phyloP scores from a whole-genome alignment of 64 coral and sea anemone species.

The Trachythela sp. region DNA sequence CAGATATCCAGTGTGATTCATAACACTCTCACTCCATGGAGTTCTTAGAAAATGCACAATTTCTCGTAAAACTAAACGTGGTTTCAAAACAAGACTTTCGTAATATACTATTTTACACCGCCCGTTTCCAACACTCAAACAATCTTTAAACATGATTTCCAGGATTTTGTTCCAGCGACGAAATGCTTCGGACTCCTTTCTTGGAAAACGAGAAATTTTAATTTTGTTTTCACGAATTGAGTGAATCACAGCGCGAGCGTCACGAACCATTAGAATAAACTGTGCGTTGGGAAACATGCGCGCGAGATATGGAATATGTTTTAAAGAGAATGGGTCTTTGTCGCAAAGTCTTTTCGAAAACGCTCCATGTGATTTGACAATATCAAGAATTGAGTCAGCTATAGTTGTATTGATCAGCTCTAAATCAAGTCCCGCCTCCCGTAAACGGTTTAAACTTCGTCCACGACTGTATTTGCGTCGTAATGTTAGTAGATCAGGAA shows the following conservation, averaged over 20 bases:
- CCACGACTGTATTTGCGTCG: conserved; percentile 32
- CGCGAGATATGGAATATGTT: conserved; percentile 77
- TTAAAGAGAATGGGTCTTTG: conserved; percentile 84
- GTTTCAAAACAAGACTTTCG: conserved; percentile 73
- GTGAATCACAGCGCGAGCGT: conserved; percentile 80
- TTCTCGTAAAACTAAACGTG: conserved; percentile 51
- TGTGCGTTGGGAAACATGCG: conserved; percentile 78
- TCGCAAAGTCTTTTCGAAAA: conserved; percentile 62
- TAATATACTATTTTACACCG: conserved; percentile 71
- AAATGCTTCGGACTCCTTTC: conserved; percentile 42
- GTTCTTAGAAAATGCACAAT: conserved; percentile 68
- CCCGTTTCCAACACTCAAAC: conserved; percentile 32
- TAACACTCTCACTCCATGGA: conserved; percentile 68
- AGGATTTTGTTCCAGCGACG: conserved; percentile 63
- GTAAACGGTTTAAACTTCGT: conserved; percentile 43
- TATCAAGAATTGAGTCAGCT: conserved; percentile 68
- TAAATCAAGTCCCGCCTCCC: conserved; percentile 62
- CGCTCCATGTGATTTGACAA: conserved; percentile 62
- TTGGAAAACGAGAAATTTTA: conserved; percentile 57
- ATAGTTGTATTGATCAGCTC: conserved; percentile 69
- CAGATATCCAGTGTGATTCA: conserved; percentile 70
- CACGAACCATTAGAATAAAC: conserved; percentile 87
- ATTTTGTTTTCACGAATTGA: conserved; percentile 71
- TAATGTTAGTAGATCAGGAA: conserved; percentile 70
- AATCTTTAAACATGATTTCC: conserved; percentile 56